Evolutionary conservation across 2,797 vertebrate species (phyloP).

Genomic region (Halcyon badia): DNA sequence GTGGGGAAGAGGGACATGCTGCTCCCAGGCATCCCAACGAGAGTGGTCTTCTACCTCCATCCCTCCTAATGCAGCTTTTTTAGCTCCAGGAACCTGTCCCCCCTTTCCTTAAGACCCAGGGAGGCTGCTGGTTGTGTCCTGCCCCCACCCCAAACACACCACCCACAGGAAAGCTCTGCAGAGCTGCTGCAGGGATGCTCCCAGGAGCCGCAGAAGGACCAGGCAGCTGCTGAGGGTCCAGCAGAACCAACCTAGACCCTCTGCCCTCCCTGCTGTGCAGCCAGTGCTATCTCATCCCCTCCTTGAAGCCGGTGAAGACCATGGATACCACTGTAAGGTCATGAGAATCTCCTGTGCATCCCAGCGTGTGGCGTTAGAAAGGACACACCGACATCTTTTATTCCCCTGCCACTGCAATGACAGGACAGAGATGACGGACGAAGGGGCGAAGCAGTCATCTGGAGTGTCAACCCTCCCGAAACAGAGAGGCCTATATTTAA

Average conservation of each 20-base stretch:
- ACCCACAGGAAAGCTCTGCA: background rate
- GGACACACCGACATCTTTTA: background rate
- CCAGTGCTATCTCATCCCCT: accelerated
- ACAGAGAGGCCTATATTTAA: constrained; percentile 63
- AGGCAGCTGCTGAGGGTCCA: background rate
- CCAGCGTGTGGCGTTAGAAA: background rate
- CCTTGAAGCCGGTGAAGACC: background rate
- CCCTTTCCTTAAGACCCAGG: background rate
- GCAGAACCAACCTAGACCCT: background rate
- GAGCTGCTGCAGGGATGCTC: background rate
- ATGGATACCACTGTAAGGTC: background rate
- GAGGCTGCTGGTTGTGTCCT: background rate
- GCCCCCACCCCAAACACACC: background rate
- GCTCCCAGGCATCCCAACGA: background rate
- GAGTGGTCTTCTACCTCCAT: background rate
- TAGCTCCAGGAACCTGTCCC: background rate
- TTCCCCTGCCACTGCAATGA: background rate
- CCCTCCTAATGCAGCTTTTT: background rate
- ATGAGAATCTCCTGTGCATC: background rate
- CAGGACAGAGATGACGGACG: constrained; percentile 24
- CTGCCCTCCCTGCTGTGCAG: background rate
- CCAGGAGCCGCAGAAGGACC: background rate
- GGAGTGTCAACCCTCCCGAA: background rate
- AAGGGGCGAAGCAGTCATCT: background rate
- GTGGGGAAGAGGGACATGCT: background rate